Evolutionary conservation across 2,113 vertebrate species (phyloP), one percentile per base, ranked within the genome.

Genomic region (Campylomormyrus tamandua): DNA sequence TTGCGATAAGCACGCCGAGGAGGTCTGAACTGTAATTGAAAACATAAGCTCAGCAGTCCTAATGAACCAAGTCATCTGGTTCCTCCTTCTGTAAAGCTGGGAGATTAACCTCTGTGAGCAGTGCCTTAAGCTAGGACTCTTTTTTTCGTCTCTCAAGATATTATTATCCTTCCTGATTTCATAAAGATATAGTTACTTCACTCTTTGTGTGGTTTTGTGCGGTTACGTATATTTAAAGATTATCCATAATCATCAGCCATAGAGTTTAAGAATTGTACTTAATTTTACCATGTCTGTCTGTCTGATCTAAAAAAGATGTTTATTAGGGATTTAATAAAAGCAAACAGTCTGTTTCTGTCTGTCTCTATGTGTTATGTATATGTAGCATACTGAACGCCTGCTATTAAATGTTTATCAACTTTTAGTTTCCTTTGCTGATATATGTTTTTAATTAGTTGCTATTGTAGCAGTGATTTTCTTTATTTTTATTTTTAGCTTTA

Each of bases 21-120:
- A 90, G 89, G 89, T 89, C 35, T 52, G 74, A 45, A 42, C 80
- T 89, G 83, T 89, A 90, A 91, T 87, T 89, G 83, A 90, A 91
- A 85, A 58, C 91, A 91, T 49, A 83, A 87, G 89, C 53, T 35
- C 45, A 49, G 89, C 77, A 53, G 84, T 90, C 87, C 56, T 74
- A 45, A 48, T 70, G 66, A 62, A 85, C 35, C 31, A 80, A 83
- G 86, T 39, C 89, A 85, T 53, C 31, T 88, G 74, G 48, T 88
- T 52, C 74, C 87, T 88, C 87, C 42, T 90, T 90, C 46, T 90
- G 87, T 66, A 31, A 58, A 39, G 1, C 46, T 86, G 50, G 24
- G 58, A 31, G 39, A 5, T 88, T 89, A 89, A 88, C 83, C 85
- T 88, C 83, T 91, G 46, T 53, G 31, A 66, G 31, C 35, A n/a